Conservation (phyloP, 92 coral and sea anemone genomes). For the Palythoa grandis region DNA sequence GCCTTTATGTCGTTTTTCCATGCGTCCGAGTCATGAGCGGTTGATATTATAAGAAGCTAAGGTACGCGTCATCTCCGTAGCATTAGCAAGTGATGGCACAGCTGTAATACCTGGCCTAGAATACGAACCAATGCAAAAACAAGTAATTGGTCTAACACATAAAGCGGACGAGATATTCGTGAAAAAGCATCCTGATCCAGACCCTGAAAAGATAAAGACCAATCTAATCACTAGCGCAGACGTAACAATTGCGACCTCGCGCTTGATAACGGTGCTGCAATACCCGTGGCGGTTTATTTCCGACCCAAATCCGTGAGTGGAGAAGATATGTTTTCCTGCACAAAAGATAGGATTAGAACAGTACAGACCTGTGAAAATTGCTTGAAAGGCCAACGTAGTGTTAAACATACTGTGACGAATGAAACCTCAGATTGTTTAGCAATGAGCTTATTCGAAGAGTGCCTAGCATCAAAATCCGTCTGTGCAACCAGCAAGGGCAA, state of each 20-base stretch:
- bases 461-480: conserved; percentile 36
- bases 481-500: conserved; percentile 31
- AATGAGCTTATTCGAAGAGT: conserved; percentile 42
- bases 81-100: conserved; percentile 56
- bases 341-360: conserved; percentile 13
- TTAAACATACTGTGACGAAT: conserved; percentile 44
- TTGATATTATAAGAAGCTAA: neutral
- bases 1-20: too few relatives aligned
- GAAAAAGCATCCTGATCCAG: conserved; percentile 27
- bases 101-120: conserved; percentile 61
- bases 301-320: conserved; percentile 52
- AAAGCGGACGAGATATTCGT: conserved; percentile 36
- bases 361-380: conserved; percentile 54
- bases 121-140: conserved; percentile 52
- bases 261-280: too few relatives aligned
- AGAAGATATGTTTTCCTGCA: conserved; percentile 41
- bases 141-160: conserved; percentile 44
- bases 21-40: too few relatives aligned
- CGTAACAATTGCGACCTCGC: neutral
- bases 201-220: neutral
- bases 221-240: conserved; percentile 50
- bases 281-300: neutral
- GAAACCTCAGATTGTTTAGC: conserved; percentile 31
- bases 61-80: conserved; percentile 34
- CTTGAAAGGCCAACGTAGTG: conserved; percentile 40